phyloP scores from a whole-genome alignment of 2,888 invertebrate species.

The Sicus ferrugineus region DNA sequence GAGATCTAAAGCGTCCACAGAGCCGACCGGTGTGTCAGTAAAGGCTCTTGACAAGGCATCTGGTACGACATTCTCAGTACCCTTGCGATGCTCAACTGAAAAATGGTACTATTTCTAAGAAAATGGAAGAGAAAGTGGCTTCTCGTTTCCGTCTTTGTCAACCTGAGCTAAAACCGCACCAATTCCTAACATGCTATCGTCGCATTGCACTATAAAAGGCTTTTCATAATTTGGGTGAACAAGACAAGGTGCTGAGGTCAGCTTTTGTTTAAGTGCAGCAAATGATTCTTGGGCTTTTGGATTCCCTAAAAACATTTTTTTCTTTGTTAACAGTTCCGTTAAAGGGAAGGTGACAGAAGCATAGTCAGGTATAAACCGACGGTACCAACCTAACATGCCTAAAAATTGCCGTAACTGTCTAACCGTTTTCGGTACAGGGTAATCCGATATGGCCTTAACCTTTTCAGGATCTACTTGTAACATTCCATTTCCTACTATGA shows the following conservation, averaged over 20 bases:
- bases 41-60: constrained; percentile 1
- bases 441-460: constrained; percentile 22
- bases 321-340: constrained; percentile 15
- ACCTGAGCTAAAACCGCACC: constrained; percentile 8
- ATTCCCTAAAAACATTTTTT: constrained; percentile 13
- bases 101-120: constrained; percentile 6
- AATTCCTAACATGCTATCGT: constrained; percentile 27
- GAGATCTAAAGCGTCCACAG: not conserved
- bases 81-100: constrained; percentile 13
- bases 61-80: constrained; percentile 12
- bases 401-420: constrained; percentile 25
- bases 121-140: too few species aligned
- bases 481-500: constrained; percentile 17
- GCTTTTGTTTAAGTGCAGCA: constrained; percentile 10
- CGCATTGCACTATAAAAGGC: constrained; percentile 34
- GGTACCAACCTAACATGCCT: constrained; percentile 28
- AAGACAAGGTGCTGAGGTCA: constrained; percentile 32
- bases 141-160: not conserved
- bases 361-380: constrained; percentile 25
- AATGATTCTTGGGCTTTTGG: constrained; percentile 17
- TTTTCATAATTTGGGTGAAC: constrained; percentile 32
- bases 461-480: constrained; percentile 19
- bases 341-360: not conserved
- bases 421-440: constrained; percentile 14
- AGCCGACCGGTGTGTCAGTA: not conserved